phyloP scores from a whole-genome alignment of 2,888 invertebrate species.

The Diadegma fenestrale region DNA sequence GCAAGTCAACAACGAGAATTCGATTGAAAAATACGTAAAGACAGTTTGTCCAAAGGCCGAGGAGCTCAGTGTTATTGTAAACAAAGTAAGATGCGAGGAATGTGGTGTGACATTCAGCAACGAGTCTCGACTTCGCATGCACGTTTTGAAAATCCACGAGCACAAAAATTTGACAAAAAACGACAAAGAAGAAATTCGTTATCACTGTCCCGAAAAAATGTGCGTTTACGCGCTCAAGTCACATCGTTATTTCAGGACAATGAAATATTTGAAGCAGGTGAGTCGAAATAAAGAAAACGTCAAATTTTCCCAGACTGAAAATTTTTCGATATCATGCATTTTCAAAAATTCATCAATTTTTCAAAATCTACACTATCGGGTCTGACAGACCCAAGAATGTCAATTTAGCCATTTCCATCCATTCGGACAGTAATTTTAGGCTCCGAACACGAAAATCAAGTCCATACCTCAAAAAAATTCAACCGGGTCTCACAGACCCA shows the following conservation, averaged over 20 bases:
- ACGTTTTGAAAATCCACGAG: slow-evolving; percentile 82
- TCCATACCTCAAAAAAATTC: not conserved
- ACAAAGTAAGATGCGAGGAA: slow-evolving; percentile 80
- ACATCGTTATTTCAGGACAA: slow-evolving; percentile 79
- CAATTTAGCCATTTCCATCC: not conserved
- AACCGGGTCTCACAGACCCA: not conserved
- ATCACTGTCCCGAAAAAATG: slow-evolving; percentile 81
- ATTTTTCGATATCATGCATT: no score
- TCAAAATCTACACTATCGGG: not conserved
- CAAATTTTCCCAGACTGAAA: not conserved
- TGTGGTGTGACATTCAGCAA: slow-evolving; percentile 81
- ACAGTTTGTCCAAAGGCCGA: slow-evolving; percentile 80
- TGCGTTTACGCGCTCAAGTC: slow-evolving; percentile 80
- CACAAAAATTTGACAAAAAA: slow-evolving; percentile 78
- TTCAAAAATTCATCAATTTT: not conserved
- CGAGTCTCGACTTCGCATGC: slow-evolving; percentile 80
- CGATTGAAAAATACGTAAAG: slow-evolving; percentile 63
- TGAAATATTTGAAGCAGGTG: slow-evolving; percentile 84
- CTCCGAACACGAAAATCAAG: not conserved
- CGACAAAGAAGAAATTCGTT: slow-evolving; percentile 78
- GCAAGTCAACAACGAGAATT: not conserved
- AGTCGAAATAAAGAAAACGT: slow-evolving; percentile 8
- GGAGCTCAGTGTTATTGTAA: slow-evolving; percentile 81
- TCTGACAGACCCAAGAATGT: not conserved
- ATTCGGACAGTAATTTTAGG: not conserved